A percentile compares a stretch with the other conserved stretches of the same genome.
Conservation (phyloP, 2,113 vertebrate genomes). For the Myotis brandtii region DNA sequence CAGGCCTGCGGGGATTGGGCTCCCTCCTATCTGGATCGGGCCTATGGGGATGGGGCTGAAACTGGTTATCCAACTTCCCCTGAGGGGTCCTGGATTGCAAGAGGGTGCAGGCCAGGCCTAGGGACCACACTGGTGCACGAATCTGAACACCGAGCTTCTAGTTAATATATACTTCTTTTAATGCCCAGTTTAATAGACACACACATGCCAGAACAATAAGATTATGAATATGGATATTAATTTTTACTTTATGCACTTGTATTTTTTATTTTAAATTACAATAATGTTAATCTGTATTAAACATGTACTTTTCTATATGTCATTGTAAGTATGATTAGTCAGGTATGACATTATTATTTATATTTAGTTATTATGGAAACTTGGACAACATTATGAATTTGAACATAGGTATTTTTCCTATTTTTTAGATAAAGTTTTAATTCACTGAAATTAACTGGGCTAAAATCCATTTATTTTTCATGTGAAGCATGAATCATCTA, state of each 20-base stretch:
- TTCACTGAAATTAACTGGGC: conserved; percentile 1
- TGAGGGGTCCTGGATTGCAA: too few relatives aligned
- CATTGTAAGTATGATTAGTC: conserved; percentile 3
- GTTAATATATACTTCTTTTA: background rate
- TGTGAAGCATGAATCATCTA: background rate
- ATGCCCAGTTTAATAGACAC: background rate
- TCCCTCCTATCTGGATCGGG: too few relatives aligned
- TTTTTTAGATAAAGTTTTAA: conserved; percentile 33
- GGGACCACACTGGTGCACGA: too few relatives aligned
- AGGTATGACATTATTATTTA: background rate
- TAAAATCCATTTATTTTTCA: background rate
- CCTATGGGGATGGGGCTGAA: too few relatives aligned
- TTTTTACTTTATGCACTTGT: background rate
- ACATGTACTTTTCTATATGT: background rate
- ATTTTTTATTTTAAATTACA: conserved; percentile 35
- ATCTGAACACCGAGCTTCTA: too few relatives aligned
- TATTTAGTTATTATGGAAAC: background rate
- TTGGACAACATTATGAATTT: conserved; percentile 33
- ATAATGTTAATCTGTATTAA: background rate
- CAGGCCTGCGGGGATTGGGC: too few relatives aligned
- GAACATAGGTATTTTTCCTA: background rate
- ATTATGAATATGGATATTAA: background rate
- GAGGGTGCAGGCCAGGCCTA: too few relatives aligned
- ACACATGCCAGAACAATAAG: background rate
- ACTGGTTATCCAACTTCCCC: too few relatives aligned